These are phyloP conservation scores for Nudaria mundana DNA, from an alignment of 2,888 invertebrate species.

Conservation along the genomic window DNA sequence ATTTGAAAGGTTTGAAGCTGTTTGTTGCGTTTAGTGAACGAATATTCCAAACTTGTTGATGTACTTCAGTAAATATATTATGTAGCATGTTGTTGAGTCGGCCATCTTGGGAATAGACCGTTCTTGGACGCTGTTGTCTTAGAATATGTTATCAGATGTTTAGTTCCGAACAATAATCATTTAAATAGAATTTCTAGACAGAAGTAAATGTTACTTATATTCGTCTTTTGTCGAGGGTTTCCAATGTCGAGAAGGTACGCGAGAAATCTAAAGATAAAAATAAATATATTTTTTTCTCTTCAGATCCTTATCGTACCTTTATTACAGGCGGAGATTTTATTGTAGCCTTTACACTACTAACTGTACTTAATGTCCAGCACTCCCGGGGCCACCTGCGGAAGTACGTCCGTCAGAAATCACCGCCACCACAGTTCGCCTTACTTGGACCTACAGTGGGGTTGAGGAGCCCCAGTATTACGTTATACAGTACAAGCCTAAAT, in stretches of 20 bases:
- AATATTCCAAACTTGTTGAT: not conserved
- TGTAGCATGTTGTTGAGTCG: not conserved
- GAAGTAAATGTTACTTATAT: too few species aligned
- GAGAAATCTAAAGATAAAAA: too few species aligned
- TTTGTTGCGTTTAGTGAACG: conserved; percentile 27
- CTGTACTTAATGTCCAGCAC: too few species aligned
- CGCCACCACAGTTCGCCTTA: conserved; percentile 94
- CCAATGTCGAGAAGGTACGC: too few species aligned
- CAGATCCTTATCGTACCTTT: too few species aligned
- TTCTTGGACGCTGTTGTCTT: not conserved
- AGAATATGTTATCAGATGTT: not conserved
- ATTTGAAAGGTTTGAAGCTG: conserved; percentile 34
- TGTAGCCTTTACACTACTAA: too few species aligned
- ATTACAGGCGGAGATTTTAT: too few species aligned
- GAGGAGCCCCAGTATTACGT: conserved; percentile 97
- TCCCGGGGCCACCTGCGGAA: conserved; percentile 94
- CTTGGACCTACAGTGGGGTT: conserved; percentile 95
- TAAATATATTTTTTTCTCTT: not conserved
- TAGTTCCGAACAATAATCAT: conserved; percentile 2
- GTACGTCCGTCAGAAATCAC: conserved; percentile 96
- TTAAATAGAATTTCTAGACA: too few species aligned
- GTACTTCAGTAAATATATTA: not conserved
- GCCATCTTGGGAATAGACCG: conserved; percentile 1
- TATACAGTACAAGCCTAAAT: conserved; percentile 97
- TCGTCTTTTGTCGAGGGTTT: too few species aligned